phyloP scores from a whole-genome alignment of 2,888 invertebrate species.

The Hoplodrina ambigua region DNA sequence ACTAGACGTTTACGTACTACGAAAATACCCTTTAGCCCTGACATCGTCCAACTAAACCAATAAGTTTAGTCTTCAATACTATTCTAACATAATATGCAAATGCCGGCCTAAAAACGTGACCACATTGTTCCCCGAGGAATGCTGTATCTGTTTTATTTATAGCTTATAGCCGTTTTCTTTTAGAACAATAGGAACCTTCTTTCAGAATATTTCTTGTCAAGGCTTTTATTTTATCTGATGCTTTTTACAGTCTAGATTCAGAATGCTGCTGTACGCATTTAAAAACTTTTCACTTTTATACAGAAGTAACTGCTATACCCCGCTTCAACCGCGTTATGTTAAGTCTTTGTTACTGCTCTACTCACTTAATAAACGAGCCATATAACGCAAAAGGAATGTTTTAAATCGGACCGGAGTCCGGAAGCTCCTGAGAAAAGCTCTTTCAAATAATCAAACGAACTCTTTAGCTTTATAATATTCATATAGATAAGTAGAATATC shows the following conservation, averaged over 20 bases:
- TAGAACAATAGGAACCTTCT: neutral
- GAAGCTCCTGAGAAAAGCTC: too few relatives aligned
- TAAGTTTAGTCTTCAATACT: constrained; percentile 51
- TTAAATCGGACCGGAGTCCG: too few relatives aligned
- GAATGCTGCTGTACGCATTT: neutral
- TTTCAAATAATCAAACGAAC: too few relatives aligned
- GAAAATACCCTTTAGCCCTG: constrained; percentile 15
- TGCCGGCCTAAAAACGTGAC: constrained; percentile 54
- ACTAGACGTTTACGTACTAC: constrained; percentile 19
- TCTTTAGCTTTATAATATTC: too few relatives aligned
- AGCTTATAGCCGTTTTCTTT: constrained; percentile 17
- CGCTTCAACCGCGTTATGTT: too few relatives aligned
- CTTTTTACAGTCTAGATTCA: neutral
- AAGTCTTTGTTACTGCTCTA: too few relatives aligned
- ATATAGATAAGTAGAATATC: too few relatives aligned
- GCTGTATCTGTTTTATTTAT: constrained; percentile 45
- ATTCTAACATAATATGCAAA: constrained; percentile 55
- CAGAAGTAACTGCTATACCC: too few relatives aligned
- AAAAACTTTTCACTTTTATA: too few relatives aligned
- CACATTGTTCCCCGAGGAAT: constrained; percentile 51
- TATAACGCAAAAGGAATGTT: too few relatives aligned
- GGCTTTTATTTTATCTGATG: neutral
- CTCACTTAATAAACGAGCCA: too few relatives aligned
- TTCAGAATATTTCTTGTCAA: constrained; percentile 11
- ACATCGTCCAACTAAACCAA: constrained; percentile 27